Evolutionary conservation across 2,888 invertebrate genomes (phyloP).

Genomic region (Drosophila suboccidentalis): DNA sequence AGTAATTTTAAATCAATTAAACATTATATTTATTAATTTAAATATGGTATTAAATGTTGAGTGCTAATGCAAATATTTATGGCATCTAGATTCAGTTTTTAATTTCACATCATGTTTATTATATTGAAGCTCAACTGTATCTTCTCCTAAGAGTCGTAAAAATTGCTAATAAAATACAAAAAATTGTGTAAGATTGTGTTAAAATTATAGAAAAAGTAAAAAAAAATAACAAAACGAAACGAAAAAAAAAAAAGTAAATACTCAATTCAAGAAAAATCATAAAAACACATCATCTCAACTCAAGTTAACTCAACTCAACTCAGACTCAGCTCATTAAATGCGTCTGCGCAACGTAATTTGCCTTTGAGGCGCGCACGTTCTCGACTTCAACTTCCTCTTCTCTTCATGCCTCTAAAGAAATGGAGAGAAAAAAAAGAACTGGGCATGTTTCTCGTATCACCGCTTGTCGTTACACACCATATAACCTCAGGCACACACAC

Average conservation of each 20-base stretch:
- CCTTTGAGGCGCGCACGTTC: conserved; percentile 72
- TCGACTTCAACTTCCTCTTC: conserved; percentile 41
- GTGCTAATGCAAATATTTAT: not conserved
- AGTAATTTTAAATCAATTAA: not conserved
- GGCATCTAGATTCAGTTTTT: not conserved
- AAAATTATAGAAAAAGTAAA: conserved; percentile 17
- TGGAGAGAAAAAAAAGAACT: conserved; percentile 16
- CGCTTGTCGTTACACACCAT: conserved; percentile 63
- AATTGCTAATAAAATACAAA: conserved; percentile 8
- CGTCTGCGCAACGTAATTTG: conserved; percentile 80
- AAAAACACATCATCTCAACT: conserved; percentile 51
- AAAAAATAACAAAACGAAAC: conserved; percentile 6
- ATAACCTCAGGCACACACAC: conserved; percentile 50
- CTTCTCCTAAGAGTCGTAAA: conserved; percentile 23
- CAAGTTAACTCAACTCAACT: conserved; percentile 27
- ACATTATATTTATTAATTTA: not conserved
- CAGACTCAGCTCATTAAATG: conserved; percentile 73
- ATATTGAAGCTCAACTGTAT: not conserved
- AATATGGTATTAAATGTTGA: not conserved
- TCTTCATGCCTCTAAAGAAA: conserved; percentile 28
- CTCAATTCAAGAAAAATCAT: conserved; percentile 55
- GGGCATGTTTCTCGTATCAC: conserved; percentile 53
- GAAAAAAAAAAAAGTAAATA: conserved; percentile 25
- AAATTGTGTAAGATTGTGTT: conserved; percentile 15
- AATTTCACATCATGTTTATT: not conserved